Conservation (phyloP, 2,797 vertebrate genomes). For the Trematomus bernacchii region DNA sequence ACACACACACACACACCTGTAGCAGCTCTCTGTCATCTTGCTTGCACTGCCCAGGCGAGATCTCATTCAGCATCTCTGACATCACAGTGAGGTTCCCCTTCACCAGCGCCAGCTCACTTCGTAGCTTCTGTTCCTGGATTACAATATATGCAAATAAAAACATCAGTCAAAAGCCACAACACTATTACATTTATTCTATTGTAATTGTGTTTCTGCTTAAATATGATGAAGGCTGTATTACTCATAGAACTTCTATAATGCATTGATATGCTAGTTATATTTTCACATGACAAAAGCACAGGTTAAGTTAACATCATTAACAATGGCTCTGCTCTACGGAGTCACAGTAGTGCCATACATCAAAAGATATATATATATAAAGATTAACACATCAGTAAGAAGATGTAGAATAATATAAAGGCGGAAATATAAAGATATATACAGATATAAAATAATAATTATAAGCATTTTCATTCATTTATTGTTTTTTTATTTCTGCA, state of each 20-base stretch:
- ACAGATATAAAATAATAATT: too few relatives aligned
- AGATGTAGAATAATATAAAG: too few relatives aligned
- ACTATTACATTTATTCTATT: not conserved
- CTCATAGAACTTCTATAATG: not conserved
- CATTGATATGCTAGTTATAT: not conserved
- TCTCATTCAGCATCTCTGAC: constrained; percentile 94
- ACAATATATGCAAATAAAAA: not conserved
- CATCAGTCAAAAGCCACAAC: not conserved
- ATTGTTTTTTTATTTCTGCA: too few relatives aligned
- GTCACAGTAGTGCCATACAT: too few relatives aligned
- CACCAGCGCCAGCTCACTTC: constrained; percentile 91
- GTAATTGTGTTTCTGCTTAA: not conserved
- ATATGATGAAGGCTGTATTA: not conserved
- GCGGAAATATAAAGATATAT: too few relatives aligned
- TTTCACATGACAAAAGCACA: not conserved
- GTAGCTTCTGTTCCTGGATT: constrained; percentile 90
- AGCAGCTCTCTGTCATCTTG: constrained; percentile 91
- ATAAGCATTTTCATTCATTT: too few relatives aligned
- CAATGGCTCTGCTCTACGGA: not conserved
- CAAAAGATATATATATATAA: too few relatives aligned
- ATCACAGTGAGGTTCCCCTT: constrained; percentile 94
- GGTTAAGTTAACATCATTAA: not conserved
- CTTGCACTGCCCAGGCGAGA: constrained; percentile 88
- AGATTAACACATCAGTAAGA: too few relatives aligned
- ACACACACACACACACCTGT: constrained; percentile 83